These are phyloP conservation scores for Brachyrhaphis roseni DNA, from an alignment of 2,797 vertebrate genomes.

Conservation along the genomic window DNA sequence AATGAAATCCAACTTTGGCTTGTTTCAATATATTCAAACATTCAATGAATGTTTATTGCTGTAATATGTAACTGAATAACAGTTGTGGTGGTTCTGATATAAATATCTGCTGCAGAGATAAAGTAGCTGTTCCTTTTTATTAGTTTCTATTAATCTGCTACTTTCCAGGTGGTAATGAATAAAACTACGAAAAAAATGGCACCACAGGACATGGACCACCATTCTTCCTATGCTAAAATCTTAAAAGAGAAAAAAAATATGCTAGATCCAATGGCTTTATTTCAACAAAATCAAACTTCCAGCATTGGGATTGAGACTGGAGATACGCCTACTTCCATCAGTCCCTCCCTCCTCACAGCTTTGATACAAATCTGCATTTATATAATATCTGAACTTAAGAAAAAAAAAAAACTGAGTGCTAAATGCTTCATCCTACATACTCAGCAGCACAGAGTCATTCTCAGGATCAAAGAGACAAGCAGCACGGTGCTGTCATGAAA, in stretches of 20 bases:
- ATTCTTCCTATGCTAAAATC: background rate
- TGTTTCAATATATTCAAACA: background rate
- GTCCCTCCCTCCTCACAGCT: background rate
- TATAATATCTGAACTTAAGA: background rate
- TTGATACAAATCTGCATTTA: background rate
- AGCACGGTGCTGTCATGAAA: background rate
- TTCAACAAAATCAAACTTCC: background rate
- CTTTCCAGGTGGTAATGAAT: background rate
- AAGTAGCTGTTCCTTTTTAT: background rate
- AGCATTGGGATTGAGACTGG: background rate
- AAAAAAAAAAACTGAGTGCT: background rate
- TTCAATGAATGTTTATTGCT: background rate
- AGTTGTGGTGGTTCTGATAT: background rate
- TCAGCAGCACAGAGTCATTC: background rate
- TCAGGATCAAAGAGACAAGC: slow-evolving; percentile 1
- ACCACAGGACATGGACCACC: background rate
- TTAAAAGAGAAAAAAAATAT: background rate
- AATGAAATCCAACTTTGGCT: background rate
- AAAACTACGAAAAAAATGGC: background rate
- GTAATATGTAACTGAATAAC: background rate
- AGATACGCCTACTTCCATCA: background rate
- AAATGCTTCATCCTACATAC: background rate
- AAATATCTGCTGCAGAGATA: background rate
- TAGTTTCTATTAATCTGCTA: background rate
- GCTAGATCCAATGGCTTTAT: background rate